These are phyloP conservation scores for Dryobota labecula DNA, from an alignment of 2,888 invertebrate genomes.

Conservation along the genomic window DNA sequence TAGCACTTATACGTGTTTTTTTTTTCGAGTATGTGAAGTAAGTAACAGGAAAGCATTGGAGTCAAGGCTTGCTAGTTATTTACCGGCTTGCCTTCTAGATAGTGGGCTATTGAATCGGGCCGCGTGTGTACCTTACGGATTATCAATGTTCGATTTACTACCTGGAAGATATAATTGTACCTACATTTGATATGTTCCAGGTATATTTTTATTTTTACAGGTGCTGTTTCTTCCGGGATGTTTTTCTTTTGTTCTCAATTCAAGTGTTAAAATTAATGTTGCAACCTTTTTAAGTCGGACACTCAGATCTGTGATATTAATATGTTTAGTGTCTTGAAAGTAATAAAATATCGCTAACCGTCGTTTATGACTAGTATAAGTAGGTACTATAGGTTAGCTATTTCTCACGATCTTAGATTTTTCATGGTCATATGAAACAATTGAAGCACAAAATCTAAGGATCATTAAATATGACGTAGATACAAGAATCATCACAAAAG, in stretches of 20 bases:
- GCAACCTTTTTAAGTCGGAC: slow-evolving; percentile 15
- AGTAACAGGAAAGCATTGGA: slow-evolving; percentile 60
- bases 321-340: slow-evolving; percentile 5
- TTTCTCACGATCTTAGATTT: slow-evolving; percentile 17
- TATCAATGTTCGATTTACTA: slow-evolving; percentile 48
- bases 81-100: slow-evolving; percentile 65
- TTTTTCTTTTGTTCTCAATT: background rate
- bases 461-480: background rate
- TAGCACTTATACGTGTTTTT: background rate
- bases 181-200: background rate
- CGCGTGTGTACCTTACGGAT: slow-evolving; percentile 49
- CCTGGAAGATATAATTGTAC: slow-evolving; percentile 14
- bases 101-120: slow-evolving; percentile 52
- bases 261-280: slow-evolving; percentile 13
- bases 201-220: background rate
- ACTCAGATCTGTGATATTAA: background rate
- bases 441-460: background rate
- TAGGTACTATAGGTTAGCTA: background rate
- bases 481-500: background rate
- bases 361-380: slow-evolving; percentile 20
- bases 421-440: background rate
- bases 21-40: slow-evolving; percentile 33
- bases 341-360: slow-evolving; percentile 14
- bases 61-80: slow-evolving; percentile 70
- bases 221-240: background rate